These are phyloP conservation scores for Tiphia femorata DNA, from an alignment of 2,888 invertebrate species.

Conservation along the genomic window DNA sequence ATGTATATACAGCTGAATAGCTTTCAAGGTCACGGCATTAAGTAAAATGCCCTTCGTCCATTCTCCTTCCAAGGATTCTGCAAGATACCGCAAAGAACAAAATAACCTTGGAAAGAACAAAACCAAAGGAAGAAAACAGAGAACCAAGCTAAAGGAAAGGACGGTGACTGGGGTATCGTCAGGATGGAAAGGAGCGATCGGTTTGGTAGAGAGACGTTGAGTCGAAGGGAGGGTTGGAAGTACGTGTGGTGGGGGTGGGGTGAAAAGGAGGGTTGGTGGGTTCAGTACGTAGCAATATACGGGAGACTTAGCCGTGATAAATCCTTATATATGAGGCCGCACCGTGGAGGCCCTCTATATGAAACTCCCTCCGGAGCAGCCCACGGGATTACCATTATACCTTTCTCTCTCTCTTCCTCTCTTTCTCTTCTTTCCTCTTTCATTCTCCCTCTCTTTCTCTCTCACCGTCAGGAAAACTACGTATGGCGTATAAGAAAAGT, in stretches of 20 bases:
- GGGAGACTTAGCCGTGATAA: slow-evolving; percentile 68
- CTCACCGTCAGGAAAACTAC: background rate
- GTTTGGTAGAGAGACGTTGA: slow-evolving; percentile 8
- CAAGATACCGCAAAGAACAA: no score
- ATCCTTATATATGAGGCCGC: slow-evolving; percentile 68
- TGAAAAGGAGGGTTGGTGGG: slow-evolving; percentile 36
- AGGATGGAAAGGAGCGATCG: background rate
- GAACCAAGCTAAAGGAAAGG: no score
- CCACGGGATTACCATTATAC: slow-evolving; percentile 65
- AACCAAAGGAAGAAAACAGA: no score
- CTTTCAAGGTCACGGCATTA: no score
- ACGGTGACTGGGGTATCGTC: no score
- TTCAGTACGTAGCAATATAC: slow-evolving; percentile 67
- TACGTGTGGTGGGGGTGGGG: no score
- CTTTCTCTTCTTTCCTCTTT: background rate
- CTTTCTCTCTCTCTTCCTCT: slow-evolving; percentile 21
- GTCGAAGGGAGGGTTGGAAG: slow-evolving; percentile 13
- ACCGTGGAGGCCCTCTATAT: slow-evolving; percentile 63
- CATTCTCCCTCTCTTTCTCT: background rate
- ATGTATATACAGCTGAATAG: no score
- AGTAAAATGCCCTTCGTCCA: no score
- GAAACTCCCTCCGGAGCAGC: slow-evolving; percentile 62
- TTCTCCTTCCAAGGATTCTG: no score
- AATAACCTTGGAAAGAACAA: no score
- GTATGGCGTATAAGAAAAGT: slow-evolving; percentile 30